These are phyloP conservation scores for Anodontia alba DNA, from an alignment of 2,888 invertebrate genomes.

Conservation along the genomic window DNA sequence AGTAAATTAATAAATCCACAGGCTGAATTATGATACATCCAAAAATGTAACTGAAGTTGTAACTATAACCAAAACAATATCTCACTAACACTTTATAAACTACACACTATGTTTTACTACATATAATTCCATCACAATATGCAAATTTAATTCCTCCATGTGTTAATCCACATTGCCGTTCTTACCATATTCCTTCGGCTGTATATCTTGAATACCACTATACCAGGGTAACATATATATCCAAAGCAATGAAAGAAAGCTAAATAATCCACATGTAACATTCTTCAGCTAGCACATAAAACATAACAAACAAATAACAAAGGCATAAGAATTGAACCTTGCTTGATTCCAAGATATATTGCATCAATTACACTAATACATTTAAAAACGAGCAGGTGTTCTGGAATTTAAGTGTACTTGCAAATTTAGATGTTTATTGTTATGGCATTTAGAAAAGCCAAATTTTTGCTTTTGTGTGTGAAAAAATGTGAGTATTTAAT, in stretches of 20 bases:
- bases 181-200: conserved; percentile 6
- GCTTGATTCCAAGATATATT: not conserved
- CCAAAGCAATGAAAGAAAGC: conserved; percentile 5
- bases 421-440: no score
- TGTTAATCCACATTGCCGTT: not conserved
- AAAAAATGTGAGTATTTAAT: no score
- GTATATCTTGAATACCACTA: not conserved
- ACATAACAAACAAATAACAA: conserved; percentile 2
- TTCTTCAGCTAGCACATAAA: conserved; percentile 1
- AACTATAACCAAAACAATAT: not conserved
- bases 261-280: not conserved
- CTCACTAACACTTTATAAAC: not conserved
- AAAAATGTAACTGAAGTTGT: not conserved
- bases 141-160: not conserved
- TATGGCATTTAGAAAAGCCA: no score
- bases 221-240: conserved; percentile 9
- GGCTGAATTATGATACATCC: conserved; percentile 10
- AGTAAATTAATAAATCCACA: conserved; percentile 1
- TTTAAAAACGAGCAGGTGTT: no score
- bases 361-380: no score
- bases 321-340: not conserved
- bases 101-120: conserved; percentile 2
- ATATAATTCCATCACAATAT: conserved; percentile 13
- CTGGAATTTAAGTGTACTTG: no score
- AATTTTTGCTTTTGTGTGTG: no score